Percentiles rank a stretch among this genome's conserved stretches.
Conservation (phyloP, 2,113 vertebrate species). For the Semicossyphus pulcher region DNA sequence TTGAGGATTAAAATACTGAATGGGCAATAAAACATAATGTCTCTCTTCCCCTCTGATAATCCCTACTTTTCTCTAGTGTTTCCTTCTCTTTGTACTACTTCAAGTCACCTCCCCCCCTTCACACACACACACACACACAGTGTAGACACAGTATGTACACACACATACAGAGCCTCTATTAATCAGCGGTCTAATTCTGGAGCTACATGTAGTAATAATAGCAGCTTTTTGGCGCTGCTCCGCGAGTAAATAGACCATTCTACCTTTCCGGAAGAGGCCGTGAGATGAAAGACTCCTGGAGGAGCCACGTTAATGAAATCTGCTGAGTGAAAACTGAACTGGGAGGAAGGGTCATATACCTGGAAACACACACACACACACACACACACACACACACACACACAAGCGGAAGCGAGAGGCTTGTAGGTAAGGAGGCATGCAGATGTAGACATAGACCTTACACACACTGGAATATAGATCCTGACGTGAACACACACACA, state of each 20-base stretch:
- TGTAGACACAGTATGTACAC: constrained; percentile 18
- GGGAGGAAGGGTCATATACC: constrained; percentile 64
- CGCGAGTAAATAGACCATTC: constrained; percentile 65
- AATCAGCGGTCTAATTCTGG: constrained; percentile 72
- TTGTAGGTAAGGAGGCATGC: constrained; percentile 17
- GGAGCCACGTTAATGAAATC: constrained; percentile 83
- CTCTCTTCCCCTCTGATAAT: constrained; percentile 58
- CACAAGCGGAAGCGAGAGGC: constrained; percentile 2
- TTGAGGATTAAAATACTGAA: constrained; percentile 70
- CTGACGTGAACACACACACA: constrained; percentile 4
- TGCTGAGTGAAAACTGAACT: constrained; percentile 84
- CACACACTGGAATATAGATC: constrained; percentile 40
- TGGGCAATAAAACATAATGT: constrained; percentile 64
- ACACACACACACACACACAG: constrained; percentile 17
- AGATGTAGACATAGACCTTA: constrained; percentile 15
- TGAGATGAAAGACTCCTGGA: constrained; percentile 82
- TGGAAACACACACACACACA: constrained; percentile 47
- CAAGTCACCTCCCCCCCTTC: constrained; percentile 31
- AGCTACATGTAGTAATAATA: constrained; percentile 72
- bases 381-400: constrained; percentile 40
- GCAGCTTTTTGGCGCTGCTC: constrained; percentile 55
- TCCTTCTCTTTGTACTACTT: constrained; percentile 66
- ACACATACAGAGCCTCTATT: constrained; percentile 62
- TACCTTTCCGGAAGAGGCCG: constrained; percentile 69
- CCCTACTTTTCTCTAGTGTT: constrained; percentile 60